These are phyloP conservation scores for Stegastes partitus DNA, from an alignment of 2,113 vertebrate genomes.

Conservation along the genomic window DNA sequence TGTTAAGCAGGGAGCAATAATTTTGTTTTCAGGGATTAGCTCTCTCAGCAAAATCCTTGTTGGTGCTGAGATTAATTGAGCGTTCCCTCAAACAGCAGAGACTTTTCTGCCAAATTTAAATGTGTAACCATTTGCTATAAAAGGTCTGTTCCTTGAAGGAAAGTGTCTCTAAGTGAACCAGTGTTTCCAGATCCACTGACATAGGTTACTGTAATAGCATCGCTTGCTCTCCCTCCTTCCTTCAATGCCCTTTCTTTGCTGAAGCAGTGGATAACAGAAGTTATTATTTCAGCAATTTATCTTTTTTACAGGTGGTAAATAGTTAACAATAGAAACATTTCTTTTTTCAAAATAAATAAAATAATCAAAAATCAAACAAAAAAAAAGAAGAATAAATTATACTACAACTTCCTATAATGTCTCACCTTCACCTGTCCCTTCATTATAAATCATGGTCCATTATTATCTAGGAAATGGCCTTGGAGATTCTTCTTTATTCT, in stretches of 20 bases:
- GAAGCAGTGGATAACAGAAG: too few species aligned
- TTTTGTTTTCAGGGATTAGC: conserved; percentile 6
- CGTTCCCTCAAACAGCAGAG: not conserved
- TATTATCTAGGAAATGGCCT: too few species aligned
- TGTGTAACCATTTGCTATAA: not conserved
- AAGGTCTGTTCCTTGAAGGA: not conserved
- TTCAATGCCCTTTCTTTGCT: too few species aligned
- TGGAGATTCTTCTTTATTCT: too few species aligned
- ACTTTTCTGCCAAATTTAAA: not conserved
- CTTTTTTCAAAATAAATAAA: too few species aligned
- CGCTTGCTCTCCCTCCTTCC: not conserved
- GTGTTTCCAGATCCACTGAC: not conserved
- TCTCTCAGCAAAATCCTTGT: conserved; percentile 12
- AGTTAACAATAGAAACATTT: too few species aligned
- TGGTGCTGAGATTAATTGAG: conserved; percentile 4
- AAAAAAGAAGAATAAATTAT: too few species aligned
- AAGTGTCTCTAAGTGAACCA: not conserved
- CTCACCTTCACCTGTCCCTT: not conserved
- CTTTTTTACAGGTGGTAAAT: too few species aligned
- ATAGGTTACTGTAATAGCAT: not conserved
- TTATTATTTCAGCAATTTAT: too few species aligned
- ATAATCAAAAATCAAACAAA: too few species aligned
- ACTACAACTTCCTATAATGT: not conserved
- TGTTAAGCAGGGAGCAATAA: not conserved
- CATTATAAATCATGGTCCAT: too few species aligned